Conservation (phyloP, 2,888 invertebrate genomes). For the Clepsis dumicolana region DNA sequence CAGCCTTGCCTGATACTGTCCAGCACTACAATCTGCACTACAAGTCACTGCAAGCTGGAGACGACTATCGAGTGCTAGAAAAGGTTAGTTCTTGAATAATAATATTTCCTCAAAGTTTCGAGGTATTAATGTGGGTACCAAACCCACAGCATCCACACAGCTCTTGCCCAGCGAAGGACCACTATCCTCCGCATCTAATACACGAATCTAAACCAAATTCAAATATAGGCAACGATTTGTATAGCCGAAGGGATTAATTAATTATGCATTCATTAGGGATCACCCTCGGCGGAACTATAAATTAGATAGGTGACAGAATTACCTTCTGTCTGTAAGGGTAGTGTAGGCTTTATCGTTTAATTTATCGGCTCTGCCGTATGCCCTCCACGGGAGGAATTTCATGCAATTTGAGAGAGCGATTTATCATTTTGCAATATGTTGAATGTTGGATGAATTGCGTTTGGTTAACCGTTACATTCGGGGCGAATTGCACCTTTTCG, state of each 20-base stretch:
- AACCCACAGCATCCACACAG: background rate
- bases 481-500: background rate
- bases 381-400: slow-evolving; percentile 11
- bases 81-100: slow-evolving; percentile 66
- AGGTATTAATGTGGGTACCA: background rate
- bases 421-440: background rate
- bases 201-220: slow-evolving; percentile 6
- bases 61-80: slow-evolving; percentile 85
- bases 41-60: slow-evolving; percentile 81
- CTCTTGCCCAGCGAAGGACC: background rate
- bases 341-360: slow-evolving; percentile 30
- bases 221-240: slow-evolving; percentile 36
- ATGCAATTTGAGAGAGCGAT: background rate
- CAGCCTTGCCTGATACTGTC: slow-evolving; percentile 90
- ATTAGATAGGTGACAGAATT: slow-evolving; percentile 39
- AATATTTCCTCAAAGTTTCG: background rate
- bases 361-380: slow-evolving; percentile 32
- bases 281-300: slow-evolving; percentile 42
- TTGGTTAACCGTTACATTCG: background rate
- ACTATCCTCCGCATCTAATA: slow-evolving; percentile 1
- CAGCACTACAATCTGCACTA: slow-evolving; percentile 88
- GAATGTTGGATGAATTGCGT: background rate
- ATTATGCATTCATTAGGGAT: slow-evolving; percentile 43
- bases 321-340: slow-evolving; percentile 36
- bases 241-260: slow-evolving; percentile 39